Conservation (phyloP, 2,797 vertebrate genomes). For the Etheostoma nigrum region DNA sequence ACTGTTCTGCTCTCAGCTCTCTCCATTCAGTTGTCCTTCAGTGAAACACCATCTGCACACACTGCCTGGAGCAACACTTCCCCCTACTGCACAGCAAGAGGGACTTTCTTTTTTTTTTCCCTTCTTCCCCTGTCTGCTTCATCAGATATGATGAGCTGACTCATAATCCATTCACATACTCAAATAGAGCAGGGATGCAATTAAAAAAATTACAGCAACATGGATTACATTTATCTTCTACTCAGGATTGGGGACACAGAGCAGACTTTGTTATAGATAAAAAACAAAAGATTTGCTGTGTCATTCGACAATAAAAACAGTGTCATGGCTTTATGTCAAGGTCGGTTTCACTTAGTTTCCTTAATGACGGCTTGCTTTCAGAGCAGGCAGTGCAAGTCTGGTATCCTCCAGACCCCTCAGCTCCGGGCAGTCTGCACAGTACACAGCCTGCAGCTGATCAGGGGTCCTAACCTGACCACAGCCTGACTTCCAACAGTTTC, state of each 20-base stretch:
- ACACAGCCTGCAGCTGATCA: slow-evolving; percentile 22
- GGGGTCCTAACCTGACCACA: slow-evolving; percentile 53
- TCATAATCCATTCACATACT: slow-evolving; percentile 65
- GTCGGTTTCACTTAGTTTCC: slow-evolving; percentile 27
- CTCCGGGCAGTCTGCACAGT: slow-evolving; percentile 19
- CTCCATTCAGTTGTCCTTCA: slow-evolving; percentile 62
- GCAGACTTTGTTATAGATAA: background rate
- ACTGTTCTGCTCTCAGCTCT: slow-evolving; percentile 51
- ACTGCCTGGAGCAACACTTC: slow-evolving; percentile 79
- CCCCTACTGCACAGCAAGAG: slow-evolving; percentile 76
- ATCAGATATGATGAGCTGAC: slow-evolving; percentile 70
- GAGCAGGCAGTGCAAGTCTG: slow-evolving; percentile 20
- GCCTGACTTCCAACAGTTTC: slow-evolving; percentile 64
- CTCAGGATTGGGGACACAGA: background rate
- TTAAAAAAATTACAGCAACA: slow-evolving; percentile 1
- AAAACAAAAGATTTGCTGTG: slow-evolving; percentile 50
- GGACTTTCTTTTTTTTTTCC: background rate
- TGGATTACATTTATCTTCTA: background rate
- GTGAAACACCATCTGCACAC: slow-evolving; percentile 4
- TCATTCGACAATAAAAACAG: slow-evolving; percentile 45
- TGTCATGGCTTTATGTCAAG: background rate
- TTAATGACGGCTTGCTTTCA: slow-evolving; percentile 15
- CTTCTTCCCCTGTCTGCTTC: background rate
- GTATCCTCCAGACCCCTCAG: slow-evolving; percentile 58
- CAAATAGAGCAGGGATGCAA: slow-evolving; percentile 35